phyloP scores from a whole-genome alignment of 2,113 vertebrate species.

The Vicugna pacos region DNA sequence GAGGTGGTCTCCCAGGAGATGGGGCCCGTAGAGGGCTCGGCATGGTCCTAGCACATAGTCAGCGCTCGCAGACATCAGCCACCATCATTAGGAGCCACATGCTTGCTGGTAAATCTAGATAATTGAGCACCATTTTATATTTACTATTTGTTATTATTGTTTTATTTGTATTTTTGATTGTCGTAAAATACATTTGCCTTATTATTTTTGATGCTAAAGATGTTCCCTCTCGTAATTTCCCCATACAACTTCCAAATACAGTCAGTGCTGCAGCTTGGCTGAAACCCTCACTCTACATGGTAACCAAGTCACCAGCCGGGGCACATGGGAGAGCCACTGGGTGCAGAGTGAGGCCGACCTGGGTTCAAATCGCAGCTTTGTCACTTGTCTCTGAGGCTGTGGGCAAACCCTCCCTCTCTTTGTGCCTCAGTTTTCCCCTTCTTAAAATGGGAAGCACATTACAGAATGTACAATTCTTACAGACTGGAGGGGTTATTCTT shows the following conservation, averaged over 20 bases:
- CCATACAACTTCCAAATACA: neutral
- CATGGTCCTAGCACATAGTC: rapidly evolving
- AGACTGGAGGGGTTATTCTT: neutral
- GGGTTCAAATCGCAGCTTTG: neutral
- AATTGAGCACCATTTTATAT: neutral
- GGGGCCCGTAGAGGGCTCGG: rapidly evolving
- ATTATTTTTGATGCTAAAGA: neutral
- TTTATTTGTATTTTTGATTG: neutral
- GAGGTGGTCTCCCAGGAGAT: neutral
- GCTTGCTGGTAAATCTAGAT: neutral
- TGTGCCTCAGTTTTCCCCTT: neutral
- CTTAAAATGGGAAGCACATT: neutral
- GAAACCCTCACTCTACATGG: neutral
- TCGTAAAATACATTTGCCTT: neutral
- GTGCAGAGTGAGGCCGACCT: neutral
- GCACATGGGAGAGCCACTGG: rapidly evolving
- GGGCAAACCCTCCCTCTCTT: neutral
- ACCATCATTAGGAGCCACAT: neutral
- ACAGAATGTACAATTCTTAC: neutral
- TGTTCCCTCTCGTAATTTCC: neutral
- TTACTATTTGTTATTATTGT: neutral
- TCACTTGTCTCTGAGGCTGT: neutral
- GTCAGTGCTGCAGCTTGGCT: neutral
- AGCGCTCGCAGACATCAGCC: neutral
- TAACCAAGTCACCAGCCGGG: neutral